phyloP scores from a whole-genome alignment of 2,113 vertebrate species.

The Phrynocephalus versicolor region DNA sequence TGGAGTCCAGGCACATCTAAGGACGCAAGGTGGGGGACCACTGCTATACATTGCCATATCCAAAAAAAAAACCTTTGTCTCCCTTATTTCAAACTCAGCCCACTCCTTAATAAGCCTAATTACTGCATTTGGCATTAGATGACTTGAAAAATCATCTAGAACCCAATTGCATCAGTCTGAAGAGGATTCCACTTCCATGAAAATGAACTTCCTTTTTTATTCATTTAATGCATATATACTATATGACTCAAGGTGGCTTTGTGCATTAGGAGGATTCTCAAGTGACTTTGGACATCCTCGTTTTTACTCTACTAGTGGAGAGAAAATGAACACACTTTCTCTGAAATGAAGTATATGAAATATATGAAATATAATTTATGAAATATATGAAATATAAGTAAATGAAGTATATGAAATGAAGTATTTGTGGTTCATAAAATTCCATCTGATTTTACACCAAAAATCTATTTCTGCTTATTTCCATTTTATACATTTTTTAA shows the following conservation, averaged over 20 bases:
- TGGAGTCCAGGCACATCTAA: too few relatives aligned
- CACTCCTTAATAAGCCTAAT: constrained; percentile 19
- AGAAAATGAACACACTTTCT: background rate
- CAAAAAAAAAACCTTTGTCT: too few relatives aligned
- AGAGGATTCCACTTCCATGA: constrained; percentile 23
- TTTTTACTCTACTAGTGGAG: background rate
- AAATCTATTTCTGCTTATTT: too few relatives aligned
- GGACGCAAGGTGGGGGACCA: too few relatives aligned
- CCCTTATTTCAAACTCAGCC: too few relatives aligned
- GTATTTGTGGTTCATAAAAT: too few relatives aligned
- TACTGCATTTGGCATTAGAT: constrained; percentile 33
- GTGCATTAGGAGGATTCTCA: background rate
- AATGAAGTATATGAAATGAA: too few relatives aligned
- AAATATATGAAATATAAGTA: too few relatives aligned
- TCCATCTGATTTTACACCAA: too few relatives aligned
- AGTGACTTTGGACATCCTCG: background rate
- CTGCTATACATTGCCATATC: too few relatives aligned
- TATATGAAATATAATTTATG: too few relatives aligned
- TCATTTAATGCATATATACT: constrained; percentile 34
- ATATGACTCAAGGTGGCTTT: background rate
- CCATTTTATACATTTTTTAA: too few relatives aligned
- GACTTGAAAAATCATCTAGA: constrained; percentile 53
- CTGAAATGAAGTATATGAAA: background rate
- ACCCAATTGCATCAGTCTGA: background rate
- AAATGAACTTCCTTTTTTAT: constrained; percentile 37